Conservation (phyloP, 2,888 invertebrate genomes). For the Conchocele bisecta region DNA sequence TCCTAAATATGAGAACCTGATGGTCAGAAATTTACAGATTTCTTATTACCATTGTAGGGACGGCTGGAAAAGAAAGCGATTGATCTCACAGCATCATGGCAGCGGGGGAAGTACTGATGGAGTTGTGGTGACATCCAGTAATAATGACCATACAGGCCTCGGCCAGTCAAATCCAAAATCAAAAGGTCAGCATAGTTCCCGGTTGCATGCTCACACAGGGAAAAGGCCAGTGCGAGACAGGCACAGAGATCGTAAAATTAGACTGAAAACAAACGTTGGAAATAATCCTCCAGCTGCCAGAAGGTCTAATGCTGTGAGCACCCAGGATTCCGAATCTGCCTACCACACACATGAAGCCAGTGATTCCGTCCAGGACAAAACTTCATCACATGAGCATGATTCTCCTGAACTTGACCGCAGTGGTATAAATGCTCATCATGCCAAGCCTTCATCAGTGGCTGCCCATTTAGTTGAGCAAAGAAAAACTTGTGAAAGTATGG, state of each 20-base stretch:
- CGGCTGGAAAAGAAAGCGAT: constrained; percentile 53
- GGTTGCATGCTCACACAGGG: constrained; percentile 31
- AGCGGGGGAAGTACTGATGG: constrained; percentile 2
- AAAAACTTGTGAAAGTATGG: constrained; percentile 49
- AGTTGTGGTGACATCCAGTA: neutral
- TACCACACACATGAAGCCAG: constrained; percentile 56
- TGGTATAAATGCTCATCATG: neutral
- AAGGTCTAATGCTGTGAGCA: constrained; percentile 3
- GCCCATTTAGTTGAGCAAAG: neutral
- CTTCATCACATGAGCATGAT: constrained; percentile 47
- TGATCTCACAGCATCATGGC: constrained; percentile 47
- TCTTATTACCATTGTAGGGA: constrained; percentile 57
- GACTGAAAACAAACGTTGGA: constrained; percentile 28
- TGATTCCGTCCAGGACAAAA: constrained; percentile 46
- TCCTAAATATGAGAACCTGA: no score
- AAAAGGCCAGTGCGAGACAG: constrained; percentile 45
- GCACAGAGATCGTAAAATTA: constrained; percentile 42
- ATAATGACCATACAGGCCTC: neutral
- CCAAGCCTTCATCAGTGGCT: no score
- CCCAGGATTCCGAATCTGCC: constrained; percentile 58
- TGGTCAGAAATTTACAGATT: no score
- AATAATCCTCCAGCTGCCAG: constrained; percentile 11
- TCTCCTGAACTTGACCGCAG: constrained; percentile 9
- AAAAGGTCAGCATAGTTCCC: no score
- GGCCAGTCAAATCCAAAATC: constrained; percentile 37